Evolutionary conservation across 2,888 invertebrate genomes (phyloP), one percentile per base, ranked within the genome.

Genomic region (Epinotia bilunana): DNA sequence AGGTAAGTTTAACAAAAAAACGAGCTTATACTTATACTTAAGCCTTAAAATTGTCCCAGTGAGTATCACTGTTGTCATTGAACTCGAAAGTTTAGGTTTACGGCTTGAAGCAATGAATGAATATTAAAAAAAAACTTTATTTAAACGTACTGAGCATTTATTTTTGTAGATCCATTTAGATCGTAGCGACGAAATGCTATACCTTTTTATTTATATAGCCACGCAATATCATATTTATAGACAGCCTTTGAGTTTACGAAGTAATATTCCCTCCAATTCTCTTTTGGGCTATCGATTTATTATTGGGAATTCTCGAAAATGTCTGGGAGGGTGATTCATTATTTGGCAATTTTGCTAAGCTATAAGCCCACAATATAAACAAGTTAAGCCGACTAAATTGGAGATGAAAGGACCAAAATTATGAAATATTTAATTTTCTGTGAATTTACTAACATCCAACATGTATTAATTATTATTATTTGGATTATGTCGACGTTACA

Each of bases 201-300:
- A 33, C 0, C 33, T 33, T 58, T 58, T 23, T 5, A 33, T 33
- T 16, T 33, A 7, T 61, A 3, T 16, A 61, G 7, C 6, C 12
- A 61, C n/a, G 0, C 4, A 33, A n/a, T n/a, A 11, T 33, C 9
- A 20, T 58, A 20, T 58, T 58, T 33, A 33, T 33, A n/a, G 9
- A 3, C n/a, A 33, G 61, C n/a, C 9, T n/a, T 61, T 12, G 9
- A 23, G 16, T 33, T n/a, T 0, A n/a, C 33, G 1, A 33, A n/a
- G n/a, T 39, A 33, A 61, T 39, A 33, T 33, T 4, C 12, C 6
- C 28, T 61, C 39, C 9, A 64, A 72, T 20, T 49, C 58, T 62
- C 62, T 28, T 61, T 58, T 63, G 39, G 63, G 39, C 46, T 23
- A 65, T 72, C 28, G 64, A 65, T 72, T 72, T 60, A 60, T 18